Evolutionary conservation across 2,797 vertebrate genomes (phyloP).

Genomic region (Pangasius djambal): DNA sequence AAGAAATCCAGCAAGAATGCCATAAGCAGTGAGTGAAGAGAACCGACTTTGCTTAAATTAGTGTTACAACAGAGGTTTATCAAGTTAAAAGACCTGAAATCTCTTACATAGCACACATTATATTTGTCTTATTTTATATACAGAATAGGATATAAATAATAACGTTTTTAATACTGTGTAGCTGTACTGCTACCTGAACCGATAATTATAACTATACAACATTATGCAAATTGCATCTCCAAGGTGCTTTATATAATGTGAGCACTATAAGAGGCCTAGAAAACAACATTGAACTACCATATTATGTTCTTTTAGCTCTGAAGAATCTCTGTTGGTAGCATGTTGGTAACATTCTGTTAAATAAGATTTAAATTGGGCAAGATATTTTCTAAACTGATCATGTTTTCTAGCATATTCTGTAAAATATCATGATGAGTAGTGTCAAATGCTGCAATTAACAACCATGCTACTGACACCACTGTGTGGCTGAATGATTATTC

Average conservation of each 20-base stretch:
- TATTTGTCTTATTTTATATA: neutral
- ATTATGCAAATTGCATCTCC: neutral
- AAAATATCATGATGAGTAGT: neutral
- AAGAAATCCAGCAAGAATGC: neutral
- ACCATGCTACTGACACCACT: neutral
- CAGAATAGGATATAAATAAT: neutral
- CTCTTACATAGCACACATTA: neutral
- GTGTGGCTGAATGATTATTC: neutral
- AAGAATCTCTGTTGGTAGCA: neutral
- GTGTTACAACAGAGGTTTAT: neutral
- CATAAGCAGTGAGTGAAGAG: neutral
- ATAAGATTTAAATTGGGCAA: neutral
- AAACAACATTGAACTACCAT: neutral
- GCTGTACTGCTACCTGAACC: neutral
- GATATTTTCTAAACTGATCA: neutral
- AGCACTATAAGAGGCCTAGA: neutral
- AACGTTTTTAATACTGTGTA: neutral
- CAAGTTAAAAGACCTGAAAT: neutral
- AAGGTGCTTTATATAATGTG: neutral
- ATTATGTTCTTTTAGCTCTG: neutral
- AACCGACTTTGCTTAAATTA: neutral
- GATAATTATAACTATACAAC: neutral
- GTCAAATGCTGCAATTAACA: neutral
- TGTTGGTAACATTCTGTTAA: neutral
- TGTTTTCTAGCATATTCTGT: neutral